phyloP scores from a whole-genome alignment of 2,888 invertebrate species.

The Bombylius discolor region DNA sequence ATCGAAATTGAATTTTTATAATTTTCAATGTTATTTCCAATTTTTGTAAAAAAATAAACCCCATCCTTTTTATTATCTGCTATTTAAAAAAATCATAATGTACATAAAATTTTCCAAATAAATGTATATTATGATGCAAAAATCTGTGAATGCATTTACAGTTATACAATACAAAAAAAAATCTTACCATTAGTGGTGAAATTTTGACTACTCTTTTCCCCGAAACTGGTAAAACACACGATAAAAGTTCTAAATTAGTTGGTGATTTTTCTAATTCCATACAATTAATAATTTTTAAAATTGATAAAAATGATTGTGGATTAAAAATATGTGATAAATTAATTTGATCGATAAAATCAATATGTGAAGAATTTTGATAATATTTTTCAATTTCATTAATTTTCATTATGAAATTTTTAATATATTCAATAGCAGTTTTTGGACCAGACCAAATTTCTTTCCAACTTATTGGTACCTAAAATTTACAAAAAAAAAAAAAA shows the following conservation, averaged over 20 bases:
- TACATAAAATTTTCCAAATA: too few species aligned
- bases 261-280: conserved; percentile 24
- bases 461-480: conserved; percentile 29
- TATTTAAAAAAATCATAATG: too few species aligned
- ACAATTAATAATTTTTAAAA: conserved; percentile 29
- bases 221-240: conserved; percentile 3
- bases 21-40: too few species aligned
- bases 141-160: neutral
- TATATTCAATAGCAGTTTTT: conserved; percentile 26
- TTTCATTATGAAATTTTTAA: conserved; percentile 28
- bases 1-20: too few species aligned
- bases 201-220: conserved; percentile 21
- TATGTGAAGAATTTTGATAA: conserved; percentile 20
- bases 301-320: conserved; percentile 30
- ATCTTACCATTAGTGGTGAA: conserved; percentile 26
- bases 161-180: neutral
- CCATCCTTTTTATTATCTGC: too few species aligned
- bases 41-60: too few species aligned
- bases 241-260: conserved; percentile 23
- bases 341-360: conserved; percentile 25
- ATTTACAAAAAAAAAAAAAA: neutral
- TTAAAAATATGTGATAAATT: conserved; percentile 29
- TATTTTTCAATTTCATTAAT: conserved; percentile 27
- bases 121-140: too few species aligned
- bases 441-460: conserved; percentile 32